phyloP scores from a whole-genome alignment of 2,113 vertebrate species.

The Scolopax mira region DNA sequence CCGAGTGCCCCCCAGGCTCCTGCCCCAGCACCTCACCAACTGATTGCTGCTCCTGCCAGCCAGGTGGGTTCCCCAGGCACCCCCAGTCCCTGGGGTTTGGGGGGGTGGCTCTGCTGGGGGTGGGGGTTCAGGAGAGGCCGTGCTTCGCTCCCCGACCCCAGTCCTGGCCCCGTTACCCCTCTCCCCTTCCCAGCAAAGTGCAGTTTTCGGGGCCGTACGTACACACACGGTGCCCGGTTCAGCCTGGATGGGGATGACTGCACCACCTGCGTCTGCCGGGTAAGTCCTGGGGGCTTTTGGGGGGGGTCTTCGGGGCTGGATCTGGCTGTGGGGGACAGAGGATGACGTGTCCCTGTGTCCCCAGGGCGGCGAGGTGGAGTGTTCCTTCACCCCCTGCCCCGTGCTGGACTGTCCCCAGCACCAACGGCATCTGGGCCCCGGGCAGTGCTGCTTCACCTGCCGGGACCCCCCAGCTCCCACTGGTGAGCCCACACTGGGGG shows the following conservation, averaged over 20 bases:
- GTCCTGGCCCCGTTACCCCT: background rate
- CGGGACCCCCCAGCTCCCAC: slow-evolving; percentile 46
- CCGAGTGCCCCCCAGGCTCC: slow-evolving; percentile 67
- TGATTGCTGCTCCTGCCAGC: slow-evolving; percentile 73
- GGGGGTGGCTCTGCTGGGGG: too few species aligned
- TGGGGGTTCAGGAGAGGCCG: rapidly evolving
- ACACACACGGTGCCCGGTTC: slow-evolving; percentile 66
- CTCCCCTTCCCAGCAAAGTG: slow-evolving; percentile 63
- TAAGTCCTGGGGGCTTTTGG: background rate
- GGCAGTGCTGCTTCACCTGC: slow-evolving; percentile 79
- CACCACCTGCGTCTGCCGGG: slow-evolving; percentile 77
- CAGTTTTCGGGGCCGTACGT: slow-evolving; percentile 66
- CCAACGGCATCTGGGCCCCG: slow-evolving; percentile 69
- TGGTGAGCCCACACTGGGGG: slow-evolving; percentile 36
- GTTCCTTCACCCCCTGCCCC: slow-evolving; percentile 77
- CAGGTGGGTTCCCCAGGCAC: slow-evolving; percentile 41
- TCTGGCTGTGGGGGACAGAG: background rate
- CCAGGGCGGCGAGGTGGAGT: slow-evolving; percentile 77
- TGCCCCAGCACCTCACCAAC: slow-evolving; percentile 35
- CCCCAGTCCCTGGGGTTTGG: too few species aligned
- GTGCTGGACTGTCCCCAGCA: slow-evolving; percentile 73
- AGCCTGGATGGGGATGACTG: slow-evolving; percentile 71
- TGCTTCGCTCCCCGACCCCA: background rate
- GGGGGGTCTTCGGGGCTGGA: background rate
- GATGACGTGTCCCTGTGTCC: background rate